Base-by-base conservation (phyloP, 2,797 vertebrate species). In the Gastrophryne carolinensis region DNA sequence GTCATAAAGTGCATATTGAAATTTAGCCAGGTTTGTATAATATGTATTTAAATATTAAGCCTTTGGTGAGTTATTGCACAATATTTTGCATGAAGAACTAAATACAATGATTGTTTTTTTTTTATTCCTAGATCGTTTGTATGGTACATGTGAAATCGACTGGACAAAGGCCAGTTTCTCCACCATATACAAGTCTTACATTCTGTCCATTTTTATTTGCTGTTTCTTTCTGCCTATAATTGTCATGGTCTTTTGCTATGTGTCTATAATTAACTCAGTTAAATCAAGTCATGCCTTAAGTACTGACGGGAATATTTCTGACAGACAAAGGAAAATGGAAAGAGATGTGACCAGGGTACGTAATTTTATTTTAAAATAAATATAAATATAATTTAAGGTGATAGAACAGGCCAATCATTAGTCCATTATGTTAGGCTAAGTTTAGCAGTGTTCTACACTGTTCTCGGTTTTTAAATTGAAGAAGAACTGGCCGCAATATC, bases 111-210 rank as follows among this genome's bases (percentile, higher is more conserved):
- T 34, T 34, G 10, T 34, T 34, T 4, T 34, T 10, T 34, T 34
- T 34, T 34, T 34, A 4, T 69, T 82, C 80, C 39, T 68, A 95
- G 94, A 94, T 85, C 90, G 88, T n/a, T 92, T 92, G 72, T 95
- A 94, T 2, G 91, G 93, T 52, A 95, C 93, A 7, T 96, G 91
- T 83, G 92, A 95, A 83, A 91, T 94, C 78, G 95, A 96, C 84
- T 96, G 94, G 95, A 88, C 92, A 81, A 95, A 94, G 89, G 94
- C 93, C 57, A 95, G 91, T 76, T 95, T 93, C 80, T 98, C 95
- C 73, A 94, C 92, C 35, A 92, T 95, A 84, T 86, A 94, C 84
- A 96, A 98, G 81, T 92, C 92, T 66, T 94, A 93, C 82, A 93
- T 94, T 53, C 47, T 95, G 79, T 93, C 93, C 81, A 92, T 93